Conservation (phyloP, 2,888 invertebrate species). For the Drosophila birchii region DNA sequence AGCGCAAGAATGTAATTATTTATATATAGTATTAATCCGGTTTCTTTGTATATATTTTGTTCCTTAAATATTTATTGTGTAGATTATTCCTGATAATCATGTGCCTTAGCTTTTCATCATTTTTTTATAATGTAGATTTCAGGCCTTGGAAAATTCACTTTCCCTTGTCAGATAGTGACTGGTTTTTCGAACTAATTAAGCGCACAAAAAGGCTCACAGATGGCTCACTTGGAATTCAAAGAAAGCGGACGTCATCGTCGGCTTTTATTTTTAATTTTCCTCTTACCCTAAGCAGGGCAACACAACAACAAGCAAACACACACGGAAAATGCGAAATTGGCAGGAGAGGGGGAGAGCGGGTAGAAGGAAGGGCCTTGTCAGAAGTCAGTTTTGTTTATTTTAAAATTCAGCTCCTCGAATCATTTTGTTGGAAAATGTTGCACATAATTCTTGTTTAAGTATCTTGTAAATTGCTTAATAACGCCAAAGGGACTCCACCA, state of each 20-base stretch:
- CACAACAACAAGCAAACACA: constrained; percentile 9
- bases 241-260: background rate
- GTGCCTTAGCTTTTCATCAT: background rate
- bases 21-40: background rate
- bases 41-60: background rate
- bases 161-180: background rate
- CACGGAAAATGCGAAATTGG: constrained; percentile 7
- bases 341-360: background rate
- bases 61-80: background rate
- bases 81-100: background rate
- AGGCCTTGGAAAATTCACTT: background rate
- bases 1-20: background rate
- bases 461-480: constrained; percentile 84
- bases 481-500: constrained; percentile 73
- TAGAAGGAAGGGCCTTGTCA: constrained; percentile 49
- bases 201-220: constrained; percentile 5
- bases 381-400: constrained; percentile 79
- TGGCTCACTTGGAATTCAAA: constrained; percentile 5
- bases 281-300: constrained; percentile 16
- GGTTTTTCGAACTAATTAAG: constrained; percentile 3
- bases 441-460: constrained; percentile 84
- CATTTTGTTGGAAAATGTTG: constrained; percentile 82
- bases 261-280: constrained; percentile 32
- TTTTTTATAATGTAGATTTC: background rate
- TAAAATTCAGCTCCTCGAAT: constrained; percentile 79